Base-by-base conservation (phyloP, 37 sponge, comb jelly and placozoan genomes). In the Hexactinellida sp. region DNA sequence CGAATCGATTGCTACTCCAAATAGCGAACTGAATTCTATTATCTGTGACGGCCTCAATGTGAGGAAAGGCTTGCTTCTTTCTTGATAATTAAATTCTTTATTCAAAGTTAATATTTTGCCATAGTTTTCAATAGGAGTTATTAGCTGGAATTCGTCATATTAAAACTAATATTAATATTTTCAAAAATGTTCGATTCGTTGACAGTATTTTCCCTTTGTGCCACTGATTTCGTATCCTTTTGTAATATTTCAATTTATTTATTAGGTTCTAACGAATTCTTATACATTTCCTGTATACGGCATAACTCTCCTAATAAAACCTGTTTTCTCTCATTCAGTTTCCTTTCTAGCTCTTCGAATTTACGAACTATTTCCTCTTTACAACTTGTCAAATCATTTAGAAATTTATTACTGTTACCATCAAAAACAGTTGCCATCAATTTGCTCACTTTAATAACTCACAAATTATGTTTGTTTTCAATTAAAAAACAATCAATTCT, bases 291-390 rank as follows among this genome's bases (percentile, higher is more conserved):
- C 34, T 63, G 25, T 63, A 63, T 63, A 10, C 34, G 13, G 13
- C 19, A 7, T 5, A 63, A 21, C 34, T 63, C 76, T 32, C 28
- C 76, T 32, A 63, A 28, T n/a, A 63, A n/a, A 32, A 63, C 30
- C 34, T 63, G 76, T 28, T 63, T 63, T 23, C 76, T 63, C 34
- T 63, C 76, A 63, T n/a, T 63, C 76, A 63, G 5, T 63, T 7
- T 63, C 76, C 76, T 63, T 28, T 63, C 76, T 63, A 63, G 21
- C 76, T 63, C 76, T n/a, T 63, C 76, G 28, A 63, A 28, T 63
- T n/a, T 63, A 63, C 21, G 76, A 10, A 63, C 34, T 63, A 63
- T 63, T n/a, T 63, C 76, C 30, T 63, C 76, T 63, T 63, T 63
- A 63, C 76, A 63, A 63, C 34, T 3, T 7, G 30, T 28, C 25